A percentile compares a stretch with the other conserved stretches of the same genome.
These are phyloP conservation scores for Rhyzopertha dominica DNA, from an alignment of 1,140 invertebrate genomes.

Conservation along the genomic window DNA sequence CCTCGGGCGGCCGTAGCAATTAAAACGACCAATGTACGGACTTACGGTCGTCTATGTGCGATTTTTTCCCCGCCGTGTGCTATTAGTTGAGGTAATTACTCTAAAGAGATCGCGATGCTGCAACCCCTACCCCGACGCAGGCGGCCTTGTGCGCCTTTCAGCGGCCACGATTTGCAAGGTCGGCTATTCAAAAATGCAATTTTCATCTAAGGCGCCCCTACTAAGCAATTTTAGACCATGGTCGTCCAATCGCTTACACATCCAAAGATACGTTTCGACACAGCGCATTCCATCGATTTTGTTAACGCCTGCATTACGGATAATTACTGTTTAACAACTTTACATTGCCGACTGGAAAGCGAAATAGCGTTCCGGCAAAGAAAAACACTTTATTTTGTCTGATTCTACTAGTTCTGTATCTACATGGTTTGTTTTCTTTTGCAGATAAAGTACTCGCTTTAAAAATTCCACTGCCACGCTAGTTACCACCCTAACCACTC, in stretches of 20 bases:
- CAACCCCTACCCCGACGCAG: not conserved
- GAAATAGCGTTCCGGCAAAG: constrained; percentile 11
- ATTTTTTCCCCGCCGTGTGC: not conserved
- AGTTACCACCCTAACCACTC: constrained; percentile 39
- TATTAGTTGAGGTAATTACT: not conserved
- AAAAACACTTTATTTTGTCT: constrained; percentile 11
- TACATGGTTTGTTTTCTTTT: constrained; percentile 25
- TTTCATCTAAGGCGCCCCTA: too few relatives aligned
- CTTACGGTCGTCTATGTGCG: not conserved
- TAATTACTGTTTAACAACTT: constrained; percentile 8
- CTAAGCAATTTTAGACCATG: too few relatives aligned
- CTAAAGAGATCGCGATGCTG: not conserved
- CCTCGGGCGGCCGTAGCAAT: constrained; percentile 13
- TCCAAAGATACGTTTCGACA: too few relatives aligned
- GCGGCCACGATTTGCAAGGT: too few relatives aligned
- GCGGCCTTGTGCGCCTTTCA: constrained; percentile 21
- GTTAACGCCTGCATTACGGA: constrained; percentile 14
- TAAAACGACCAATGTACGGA: not conserved
- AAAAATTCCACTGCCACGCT: constrained; percentile 41
- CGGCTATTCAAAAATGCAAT: too few relatives aligned
- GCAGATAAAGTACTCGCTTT: constrained; percentile 26
- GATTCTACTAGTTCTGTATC: constrained; percentile 4
- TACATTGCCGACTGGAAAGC: constrained; percentile 4
- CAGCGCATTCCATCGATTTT: constrained; percentile 20
- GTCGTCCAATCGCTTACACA: too few relatives aligned